Evolutionary conservation across 2,888 invertebrate genomes (phyloP).

Genomic region (Trachelus tabidus): DNA sequence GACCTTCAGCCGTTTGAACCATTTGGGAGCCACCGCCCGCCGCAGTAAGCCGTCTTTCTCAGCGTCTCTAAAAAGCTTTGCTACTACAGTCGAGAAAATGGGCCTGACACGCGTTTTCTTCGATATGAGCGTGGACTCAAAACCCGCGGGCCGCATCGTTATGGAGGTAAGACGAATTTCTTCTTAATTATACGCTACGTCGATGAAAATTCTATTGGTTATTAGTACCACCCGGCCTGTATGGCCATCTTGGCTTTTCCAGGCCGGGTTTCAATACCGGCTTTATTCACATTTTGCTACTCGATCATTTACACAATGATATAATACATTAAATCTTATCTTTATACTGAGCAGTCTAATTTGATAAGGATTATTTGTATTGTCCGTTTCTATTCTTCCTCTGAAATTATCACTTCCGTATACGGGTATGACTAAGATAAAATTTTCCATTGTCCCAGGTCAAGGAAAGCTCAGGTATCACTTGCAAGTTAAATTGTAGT

Average conservation of each 20-base stretch:
- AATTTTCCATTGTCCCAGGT: neutral
- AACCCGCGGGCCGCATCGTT: constrained; percentile 84
- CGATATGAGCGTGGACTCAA: constrained; percentile 87
- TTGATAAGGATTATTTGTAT: neutral
- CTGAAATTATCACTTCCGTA: neutral
- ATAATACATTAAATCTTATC: neutral
- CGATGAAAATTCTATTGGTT: neutral
- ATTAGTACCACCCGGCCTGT: neutral
- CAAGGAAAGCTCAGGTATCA: neutral
- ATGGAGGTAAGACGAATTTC: constrained; percentile 82
- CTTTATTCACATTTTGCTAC: neutral
- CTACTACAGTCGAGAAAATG: constrained; percentile 71
- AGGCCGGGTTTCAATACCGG: neutral
- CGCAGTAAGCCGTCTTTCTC: constrained; percentile 48
- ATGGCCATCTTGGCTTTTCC: constrained; percentile 45
- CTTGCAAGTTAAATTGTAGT: neutral
- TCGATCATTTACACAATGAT: neutral
- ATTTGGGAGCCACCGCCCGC: constrained; percentile 61
- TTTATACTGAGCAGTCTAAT: neutral
- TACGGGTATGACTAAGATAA: neutral
- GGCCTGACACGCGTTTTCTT: constrained; percentile 89
- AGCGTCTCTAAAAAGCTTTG: constrained; percentile 69
- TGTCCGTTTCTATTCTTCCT: neutral
- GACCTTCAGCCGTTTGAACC: constrained; percentile 62
- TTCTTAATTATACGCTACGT: constrained; percentile 9